Evolutionary conservation across 2,888 invertebrate genomes (phyloP).

Genomic region (Amaurobius ferox): DNA sequence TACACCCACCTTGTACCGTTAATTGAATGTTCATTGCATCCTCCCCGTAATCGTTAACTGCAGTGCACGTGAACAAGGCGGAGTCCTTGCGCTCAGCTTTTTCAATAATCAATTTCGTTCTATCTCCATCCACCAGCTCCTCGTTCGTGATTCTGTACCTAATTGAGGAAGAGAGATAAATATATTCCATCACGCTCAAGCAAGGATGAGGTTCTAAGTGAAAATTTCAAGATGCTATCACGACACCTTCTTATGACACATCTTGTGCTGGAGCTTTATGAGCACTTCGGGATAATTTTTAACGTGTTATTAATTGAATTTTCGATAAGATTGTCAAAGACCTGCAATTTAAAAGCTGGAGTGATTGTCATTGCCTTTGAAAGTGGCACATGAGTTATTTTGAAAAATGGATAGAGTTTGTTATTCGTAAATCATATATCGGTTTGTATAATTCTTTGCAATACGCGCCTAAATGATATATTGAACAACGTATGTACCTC

Average conservation of each 20-base stretch:
- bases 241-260: slow-evolving; percentile 22
- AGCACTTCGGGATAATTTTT: slow-evolving; percentile 41
- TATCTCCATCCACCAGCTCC: slow-evolving; percentile 62
- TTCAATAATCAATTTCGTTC: slow-evolving; percentile 67
- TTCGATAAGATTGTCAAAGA: slow-evolving; percentile 42
- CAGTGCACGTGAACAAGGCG: slow-evolving; percentile 66
- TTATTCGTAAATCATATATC: not conserved
- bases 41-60: slow-evolving; percentile 66
- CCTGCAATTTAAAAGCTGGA: slow-evolving; percentile 49
- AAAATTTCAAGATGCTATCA: slow-evolving; percentile 24
- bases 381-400: not conserved
- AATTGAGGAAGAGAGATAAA: slow-evolving; percentile 50
- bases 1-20: slow-evolving; percentile 69
- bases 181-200: slow-evolving; percentile 32
- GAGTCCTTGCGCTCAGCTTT: slow-evolving; percentile 68
- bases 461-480: too few relatives aligned
- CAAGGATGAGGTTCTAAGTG: slow-evolving; percentile 22
- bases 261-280: slow-evolving; percentile 39
- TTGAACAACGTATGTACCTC: too few relatives aligned
- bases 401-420: not conserved
- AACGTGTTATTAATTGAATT: slow-evolving; percentile 60
- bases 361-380: not conserved
- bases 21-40: slow-evolving; percentile 69
- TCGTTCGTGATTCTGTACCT: slow-evolving; percentile 60
- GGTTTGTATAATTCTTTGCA: too few relatives aligned